phyloP scores from a whole-genome alignment of 37 sponge, comb jelly and placozoan species.

The Haliclona indistincta region DNA sequence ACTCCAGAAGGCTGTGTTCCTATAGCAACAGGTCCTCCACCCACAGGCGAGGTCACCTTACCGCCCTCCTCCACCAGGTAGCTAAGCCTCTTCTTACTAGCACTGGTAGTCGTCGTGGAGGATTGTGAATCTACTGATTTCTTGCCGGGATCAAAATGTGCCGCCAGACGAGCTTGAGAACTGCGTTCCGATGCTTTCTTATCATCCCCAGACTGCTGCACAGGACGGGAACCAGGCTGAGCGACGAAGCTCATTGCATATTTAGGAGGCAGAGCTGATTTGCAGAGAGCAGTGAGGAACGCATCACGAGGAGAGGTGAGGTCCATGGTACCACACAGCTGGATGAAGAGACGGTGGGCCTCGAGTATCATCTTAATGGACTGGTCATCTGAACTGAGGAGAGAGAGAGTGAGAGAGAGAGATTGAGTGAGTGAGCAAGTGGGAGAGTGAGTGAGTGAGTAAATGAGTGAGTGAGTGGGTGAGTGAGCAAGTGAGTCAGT shows the following conservation, averaged over 20 bases:
- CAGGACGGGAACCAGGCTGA: not conserved
- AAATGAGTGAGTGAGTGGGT: no score
- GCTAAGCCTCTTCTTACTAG: not conserved
- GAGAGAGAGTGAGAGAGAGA: not conserved
- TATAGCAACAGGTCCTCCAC: no score
- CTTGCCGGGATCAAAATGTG: not conserved
- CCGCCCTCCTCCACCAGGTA: not conserved
- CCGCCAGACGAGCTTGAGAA: not conserved
- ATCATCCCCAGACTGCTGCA: not conserved
- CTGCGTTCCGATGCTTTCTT: not conserved
- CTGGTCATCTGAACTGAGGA: constrained; percentile 73
- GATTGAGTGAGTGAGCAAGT: no score
- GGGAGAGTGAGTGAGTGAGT: no score
- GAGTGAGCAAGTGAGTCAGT: no score
- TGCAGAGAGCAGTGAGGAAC: constrained; percentile 89
- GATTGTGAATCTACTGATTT: not conserved
- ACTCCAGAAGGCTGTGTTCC: not conserved
- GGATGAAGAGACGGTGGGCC: constrained; percentile 70
- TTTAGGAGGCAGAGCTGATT: constrained; percentile 85
- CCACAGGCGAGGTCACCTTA: not conserved
- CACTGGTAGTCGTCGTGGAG: not conserved
- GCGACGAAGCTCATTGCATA: constrained; percentile 54
- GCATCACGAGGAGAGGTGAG: constrained; percentile 83
- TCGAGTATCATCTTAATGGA: constrained; percentile 71
- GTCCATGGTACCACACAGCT: constrained; percentile 72